Evolutionary conservation across 1,140 invertebrate species (phyloP).

Genomic region (Augochlora pura): DNA sequence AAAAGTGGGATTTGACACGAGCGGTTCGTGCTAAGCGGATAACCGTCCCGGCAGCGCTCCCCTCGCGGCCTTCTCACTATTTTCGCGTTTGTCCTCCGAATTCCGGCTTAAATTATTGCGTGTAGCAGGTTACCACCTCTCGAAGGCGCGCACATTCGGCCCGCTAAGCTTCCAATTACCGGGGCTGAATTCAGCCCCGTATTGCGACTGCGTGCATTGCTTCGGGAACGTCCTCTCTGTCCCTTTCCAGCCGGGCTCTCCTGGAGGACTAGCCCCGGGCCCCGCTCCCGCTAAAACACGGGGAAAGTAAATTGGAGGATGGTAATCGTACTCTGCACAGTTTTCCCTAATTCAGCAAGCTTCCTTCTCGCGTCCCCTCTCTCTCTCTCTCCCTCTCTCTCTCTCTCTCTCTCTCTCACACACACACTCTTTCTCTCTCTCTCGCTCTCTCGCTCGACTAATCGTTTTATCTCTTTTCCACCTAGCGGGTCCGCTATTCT

Average conservation of each 20-base stretch:
- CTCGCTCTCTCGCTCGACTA: background rate
- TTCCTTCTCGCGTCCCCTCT: slow-evolving; percentile 20
- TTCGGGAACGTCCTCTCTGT: background rate
- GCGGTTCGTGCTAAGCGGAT: slow-evolving; percentile 56
- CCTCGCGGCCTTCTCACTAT: slow-evolving; percentile 24
- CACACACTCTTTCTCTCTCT: too few relatives aligned
- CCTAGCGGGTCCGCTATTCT: background rate
- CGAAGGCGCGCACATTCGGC: slow-evolving; percentile 34
- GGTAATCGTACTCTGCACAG: slow-evolving; percentile 58
- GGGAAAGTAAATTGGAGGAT: slow-evolving; percentile 65
- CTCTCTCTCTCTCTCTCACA: background rate
- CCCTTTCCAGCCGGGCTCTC: background rate
- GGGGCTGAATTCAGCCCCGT: slow-evolving; percentile 41
- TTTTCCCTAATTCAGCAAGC: slow-evolving; percentile 69
- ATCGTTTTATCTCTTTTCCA: background rate
- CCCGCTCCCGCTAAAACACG: slow-evolving; percentile 10
- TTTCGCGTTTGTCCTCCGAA: slow-evolving; percentile 55
- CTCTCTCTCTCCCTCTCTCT: too few relatives aligned
- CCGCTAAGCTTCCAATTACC: slow-evolving; percentile 68
- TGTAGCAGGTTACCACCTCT: slow-evolving; percentile 21
- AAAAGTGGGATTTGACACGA: slow-evolving; percentile 63
- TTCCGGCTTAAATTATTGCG: slow-evolving; percentile 62
- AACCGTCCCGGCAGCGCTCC: slow-evolving; percentile 35
- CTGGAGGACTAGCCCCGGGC: too few relatives aligned
- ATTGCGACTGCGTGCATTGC: slow-evolving; percentile 14